Conservation (phyloP, 2,888 invertebrate species). For the Archips crataeganus region DNA sequence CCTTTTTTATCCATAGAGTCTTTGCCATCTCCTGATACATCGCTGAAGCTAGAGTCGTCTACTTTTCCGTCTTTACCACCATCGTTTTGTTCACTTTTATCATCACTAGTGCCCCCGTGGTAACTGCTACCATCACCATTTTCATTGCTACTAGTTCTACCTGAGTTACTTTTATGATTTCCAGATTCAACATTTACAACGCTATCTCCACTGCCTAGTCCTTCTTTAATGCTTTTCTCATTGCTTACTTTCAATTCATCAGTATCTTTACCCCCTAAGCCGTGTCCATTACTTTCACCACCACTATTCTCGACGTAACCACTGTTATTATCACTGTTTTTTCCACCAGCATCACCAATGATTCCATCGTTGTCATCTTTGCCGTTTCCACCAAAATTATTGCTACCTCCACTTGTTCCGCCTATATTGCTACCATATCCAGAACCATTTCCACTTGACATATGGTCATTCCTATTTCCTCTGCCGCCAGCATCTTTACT, state of each 20-base stretch:
- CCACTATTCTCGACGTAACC: background rate
- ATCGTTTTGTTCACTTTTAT: background rate
- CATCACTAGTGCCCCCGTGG: background rate
- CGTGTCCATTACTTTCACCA: background rate
- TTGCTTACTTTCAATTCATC: background rate
- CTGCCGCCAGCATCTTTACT: background rate
- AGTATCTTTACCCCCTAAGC: background rate
- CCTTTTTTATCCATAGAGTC: background rate
- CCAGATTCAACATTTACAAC: too few relatives aligned
- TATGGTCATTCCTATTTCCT: background rate
- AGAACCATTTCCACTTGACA: background rate
- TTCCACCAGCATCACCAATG: background rate
- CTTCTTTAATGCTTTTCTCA: background rate
- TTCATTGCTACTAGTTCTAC: background rate
- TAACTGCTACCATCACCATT: background rate
- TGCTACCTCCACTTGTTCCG: background rate
- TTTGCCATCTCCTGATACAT: background rate
- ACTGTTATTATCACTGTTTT: background rate
- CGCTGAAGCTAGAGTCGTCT: background rate
- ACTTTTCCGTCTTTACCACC: background rate
- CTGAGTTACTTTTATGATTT: background rate
- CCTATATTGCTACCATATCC: background rate
- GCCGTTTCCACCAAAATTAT: background rate
- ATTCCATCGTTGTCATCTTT: background rate
- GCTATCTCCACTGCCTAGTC: too few relatives aligned